phyloP scores from a whole-genome alignment of 2,797 vertebrate species.

The Malurus leucopterus region DNA sequence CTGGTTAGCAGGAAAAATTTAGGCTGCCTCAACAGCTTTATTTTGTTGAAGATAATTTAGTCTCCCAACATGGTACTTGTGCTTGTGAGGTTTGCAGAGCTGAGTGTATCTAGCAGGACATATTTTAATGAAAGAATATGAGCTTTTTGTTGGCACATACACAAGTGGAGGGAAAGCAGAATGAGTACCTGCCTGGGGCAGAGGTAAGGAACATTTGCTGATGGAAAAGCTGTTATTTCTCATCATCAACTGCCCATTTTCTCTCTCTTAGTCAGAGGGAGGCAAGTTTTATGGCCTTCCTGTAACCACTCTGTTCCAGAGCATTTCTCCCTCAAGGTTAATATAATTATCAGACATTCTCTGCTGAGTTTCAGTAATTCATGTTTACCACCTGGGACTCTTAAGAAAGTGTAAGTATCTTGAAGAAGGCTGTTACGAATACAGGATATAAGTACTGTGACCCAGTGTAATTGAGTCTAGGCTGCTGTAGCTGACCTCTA shows the following conservation, averaged over 20 bases:
- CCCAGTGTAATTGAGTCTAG: neutral
- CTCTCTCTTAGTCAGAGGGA: constrained; percentile 46
- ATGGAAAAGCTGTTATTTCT: constrained; percentile 55
- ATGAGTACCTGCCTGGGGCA: constrained; percentile 31
- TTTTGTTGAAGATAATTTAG: constrained; percentile 7
- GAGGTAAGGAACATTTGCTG: constrained; percentile 31
- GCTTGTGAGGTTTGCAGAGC: constrained; percentile 29
- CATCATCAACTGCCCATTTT: constrained; percentile 47
- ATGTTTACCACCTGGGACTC: neutral
- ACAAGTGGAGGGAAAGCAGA: neutral
- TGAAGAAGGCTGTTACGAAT: neutral
- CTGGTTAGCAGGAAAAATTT: neutral
- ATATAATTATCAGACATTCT: constrained; percentile 18
- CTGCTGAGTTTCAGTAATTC: constrained; percentile 17
- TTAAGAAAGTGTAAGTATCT: neutral
- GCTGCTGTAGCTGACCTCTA: neutral
- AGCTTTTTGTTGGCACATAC: constrained; percentile 22
- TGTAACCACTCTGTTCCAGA: constrained; percentile 25
- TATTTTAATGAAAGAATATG: constrained; percentile 26
- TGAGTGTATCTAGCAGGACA: neutral
- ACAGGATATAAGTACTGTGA: neutral
- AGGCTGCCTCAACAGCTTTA: neutral
- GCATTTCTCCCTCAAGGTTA: constrained; percentile 20
- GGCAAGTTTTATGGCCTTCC: constrained; percentile 51
- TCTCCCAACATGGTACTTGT: neutral